Evolutionary conservation across 2,113 vertebrate genomes (phyloP), one percentile per base, ranked within the genome.

Genomic region (Thymallus thymallus): DNA sequence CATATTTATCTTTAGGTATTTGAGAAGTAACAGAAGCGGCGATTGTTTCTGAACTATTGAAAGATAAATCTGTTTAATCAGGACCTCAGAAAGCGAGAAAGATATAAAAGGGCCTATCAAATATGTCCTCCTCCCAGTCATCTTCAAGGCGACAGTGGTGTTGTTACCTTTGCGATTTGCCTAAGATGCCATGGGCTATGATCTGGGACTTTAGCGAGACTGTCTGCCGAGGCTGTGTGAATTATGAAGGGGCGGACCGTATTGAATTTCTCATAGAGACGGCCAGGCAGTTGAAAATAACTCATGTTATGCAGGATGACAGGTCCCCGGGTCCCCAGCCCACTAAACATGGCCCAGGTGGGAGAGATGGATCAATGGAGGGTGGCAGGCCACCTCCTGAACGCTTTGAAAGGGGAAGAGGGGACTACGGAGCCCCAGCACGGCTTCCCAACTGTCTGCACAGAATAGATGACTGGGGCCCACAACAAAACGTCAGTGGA

Each of bases 121-220:
- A 22, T 22, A 92, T 87, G 94, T 95, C 93, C 60, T 95, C 93
- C 30, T 93, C 93, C 67, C 86, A 88, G 85, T 93, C 94, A 71
- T 94, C 95, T 76, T 95, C 95, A 82, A 91, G 95, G 87, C 94
- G 95, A 82, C 95, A 96, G 83, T 96, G 95, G 95, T 97, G 95
- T 93, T 85, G 75, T 83, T 96, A 95, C 91, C 89, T 97, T 72
- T 97, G 95, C 88, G 95, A 97, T 87, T 85, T 97, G 90, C 95
- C 95, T 1, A 96, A 96, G 90, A 96, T 95, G 94, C 95, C 95
- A 0, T 97, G 95, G 95, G 95, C 95, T 3, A 95, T 97, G 91
- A 94, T 96, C 71, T 96, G 95, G 95, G 95, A 96, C 88, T 97
- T 97, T 82, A 96, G 94, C 76, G 95, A 97, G 86, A 94, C 95